Evolutionary conservation across 2,797 vertebrate genomes (phyloP).

Genomic region (Eupleurogrammus muticus): DNA sequence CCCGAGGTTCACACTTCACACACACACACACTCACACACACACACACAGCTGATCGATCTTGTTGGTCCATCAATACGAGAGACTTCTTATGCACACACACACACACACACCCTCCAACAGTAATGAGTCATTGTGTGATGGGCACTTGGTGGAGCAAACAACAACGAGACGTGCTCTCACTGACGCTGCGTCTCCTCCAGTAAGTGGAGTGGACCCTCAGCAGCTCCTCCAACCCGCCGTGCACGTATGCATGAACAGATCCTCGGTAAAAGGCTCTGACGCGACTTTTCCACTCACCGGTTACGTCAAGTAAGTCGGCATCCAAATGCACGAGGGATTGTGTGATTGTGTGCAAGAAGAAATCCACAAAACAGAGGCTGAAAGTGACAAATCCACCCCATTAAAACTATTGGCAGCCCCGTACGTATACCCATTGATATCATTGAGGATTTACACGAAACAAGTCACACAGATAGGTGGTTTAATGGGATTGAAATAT

Average conservation of each 20-base stretch:
- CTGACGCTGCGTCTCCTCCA: constrained; percentile 44
- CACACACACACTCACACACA: constrained; percentile 11
- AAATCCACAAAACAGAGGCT: too few species aligned
- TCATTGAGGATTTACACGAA: constrained; percentile 29
- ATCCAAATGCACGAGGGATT: too few species aligned
- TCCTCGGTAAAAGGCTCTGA: too few species aligned
- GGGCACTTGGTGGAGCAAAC: constrained; percentile 54
- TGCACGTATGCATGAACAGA: not conserved
- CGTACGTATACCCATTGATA: too few species aligned
- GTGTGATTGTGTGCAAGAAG: too few species aligned
- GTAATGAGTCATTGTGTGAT: constrained; percentile 58
- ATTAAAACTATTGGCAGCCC: too few species aligned
- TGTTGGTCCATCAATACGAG: constrained; percentile 54
- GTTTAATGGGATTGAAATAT: constrained; percentile 10
- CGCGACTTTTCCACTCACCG: too few species aligned
- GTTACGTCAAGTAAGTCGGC: too few species aligned
- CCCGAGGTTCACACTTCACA: constrained; percentile 40
- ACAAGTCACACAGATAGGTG: constrained; percentile 11
- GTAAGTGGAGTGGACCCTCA: constrained; percentile 44
- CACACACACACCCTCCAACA: not conserved
- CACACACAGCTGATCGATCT: constrained; percentile 45
- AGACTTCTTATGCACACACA: constrained; percentile 18
- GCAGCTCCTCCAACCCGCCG: constrained; percentile 19
- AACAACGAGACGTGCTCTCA: constrained; percentile 55
- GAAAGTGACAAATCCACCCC: too few species aligned